These are phyloP conservation scores for Trilocha varians DNA, from an alignment of 2,888 invertebrate genomes.

Conservation along the genomic window DNA sequence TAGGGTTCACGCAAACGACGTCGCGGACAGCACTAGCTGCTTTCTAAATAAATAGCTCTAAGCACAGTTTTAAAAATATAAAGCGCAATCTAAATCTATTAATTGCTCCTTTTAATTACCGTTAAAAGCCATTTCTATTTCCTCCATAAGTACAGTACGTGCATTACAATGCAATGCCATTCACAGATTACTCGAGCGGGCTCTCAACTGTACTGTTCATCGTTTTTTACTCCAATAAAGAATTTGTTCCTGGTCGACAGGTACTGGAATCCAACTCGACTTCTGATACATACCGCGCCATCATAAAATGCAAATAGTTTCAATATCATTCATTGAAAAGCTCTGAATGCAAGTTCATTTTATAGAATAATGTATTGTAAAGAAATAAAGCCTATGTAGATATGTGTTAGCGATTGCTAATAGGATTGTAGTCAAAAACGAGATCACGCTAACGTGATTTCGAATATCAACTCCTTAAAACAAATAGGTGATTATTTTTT, in stretches of 20 bases:
- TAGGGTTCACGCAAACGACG: too few species aligned
- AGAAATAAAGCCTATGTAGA: too few species aligned
- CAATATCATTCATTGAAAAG: slow-evolving; percentile 47
- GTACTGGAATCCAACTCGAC: slow-evolving; percentile 41
- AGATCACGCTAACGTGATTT: too few species aligned
- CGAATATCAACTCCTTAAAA: too few species aligned
- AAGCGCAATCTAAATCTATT: too few species aligned
- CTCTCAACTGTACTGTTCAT: slow-evolving; percentile 38
- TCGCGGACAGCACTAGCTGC: too few species aligned
- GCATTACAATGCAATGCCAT: slow-evolving; percentile 46
- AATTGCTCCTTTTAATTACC: neutral
- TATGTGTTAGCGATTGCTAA: too few species aligned
- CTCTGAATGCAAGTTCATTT: slow-evolving; percentile 41
- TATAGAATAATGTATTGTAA: too few species aligned
- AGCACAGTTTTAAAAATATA: too few species aligned
- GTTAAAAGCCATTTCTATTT: slow-evolving; percentile 16
- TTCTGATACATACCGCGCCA: slow-evolving; percentile 49
- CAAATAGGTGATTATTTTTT: too few species aligned
- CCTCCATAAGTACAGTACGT: slow-evolving; percentile 16
- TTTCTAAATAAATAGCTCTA: too few species aligned
- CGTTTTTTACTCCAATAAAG: slow-evolving; percentile 45
- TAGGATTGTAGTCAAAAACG: too few species aligned
- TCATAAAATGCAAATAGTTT: slow-evolving; percentile 60
- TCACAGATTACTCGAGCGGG: slow-evolving; percentile 55
- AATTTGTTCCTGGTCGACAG: slow-evolving; percentile 66